Base-by-base conservation (phyloP, 2,113 vertebrate genomes). In the Trogon melanurus region DNA sequence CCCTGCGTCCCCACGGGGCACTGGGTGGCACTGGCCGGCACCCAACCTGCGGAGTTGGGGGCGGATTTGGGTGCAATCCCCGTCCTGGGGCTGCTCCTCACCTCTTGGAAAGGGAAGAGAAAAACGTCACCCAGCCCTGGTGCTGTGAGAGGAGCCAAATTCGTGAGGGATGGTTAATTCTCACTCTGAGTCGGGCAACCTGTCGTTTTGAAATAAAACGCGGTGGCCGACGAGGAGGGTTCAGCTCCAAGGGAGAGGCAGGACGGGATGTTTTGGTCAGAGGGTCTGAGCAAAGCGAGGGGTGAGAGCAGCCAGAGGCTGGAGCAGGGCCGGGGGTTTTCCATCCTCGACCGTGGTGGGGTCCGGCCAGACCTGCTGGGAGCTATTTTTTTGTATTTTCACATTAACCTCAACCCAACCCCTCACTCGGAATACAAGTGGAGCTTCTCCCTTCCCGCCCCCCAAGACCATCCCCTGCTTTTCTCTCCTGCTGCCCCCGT, bases 111-210 rank as follows among this genome's bases (percentile, higher is more conserved):
- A 13, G 20, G 21, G 41, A 60, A 6, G 44, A 32, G 67, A 5
- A 45, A 79, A 7, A 51, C 51, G 0, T 47, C 16, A 6, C 6
- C 45, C 23, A 1, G 57, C n/a, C 50, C 69, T 9, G 54, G 32
- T 1, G 76, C 62, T 5, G 41, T 0, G 38, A n/a, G 32, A n/a
- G 1, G 10, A 50, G 27, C 60, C 89, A 1, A 13, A 18, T 7
- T 5, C 18, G 38, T 0, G 20, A 18, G 47, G 6, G 53, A 8
- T 1, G 6, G n/a, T 2, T 9, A 41, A 1, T 2, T 17, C 18
- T 53, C 41, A 17, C 1, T 0, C 17, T 0, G 44, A 30, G 67
- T 0, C 4, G 84, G 6, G 4, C 71, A 4, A 3, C 0, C 0
- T 6, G 14, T 11, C 13, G 1, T 12, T 18, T 11, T 3, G 66